Conservation (phyloP, 2,888 invertebrate species). For the Rhimphoctona megacephalus region DNA sequence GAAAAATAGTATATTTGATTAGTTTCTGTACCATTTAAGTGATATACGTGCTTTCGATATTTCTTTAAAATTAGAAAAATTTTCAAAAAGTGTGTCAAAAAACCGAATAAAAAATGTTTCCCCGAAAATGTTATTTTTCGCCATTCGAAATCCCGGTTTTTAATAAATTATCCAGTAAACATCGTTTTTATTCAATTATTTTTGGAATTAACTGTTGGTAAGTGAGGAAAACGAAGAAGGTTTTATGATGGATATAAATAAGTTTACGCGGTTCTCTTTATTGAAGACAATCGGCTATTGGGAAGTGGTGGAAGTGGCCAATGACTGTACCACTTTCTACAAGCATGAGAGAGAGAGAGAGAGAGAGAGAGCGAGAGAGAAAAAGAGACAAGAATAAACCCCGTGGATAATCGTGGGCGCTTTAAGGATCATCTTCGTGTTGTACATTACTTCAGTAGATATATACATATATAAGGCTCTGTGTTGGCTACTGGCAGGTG, state of each 20-base stretch:
- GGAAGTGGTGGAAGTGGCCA: constrained; percentile 15
- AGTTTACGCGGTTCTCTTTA: constrained; percentile 5
- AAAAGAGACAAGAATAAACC: constrained; percentile 16
- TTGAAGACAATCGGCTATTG: constrained; percentile 21
- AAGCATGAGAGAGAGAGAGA: constrained; percentile 5
- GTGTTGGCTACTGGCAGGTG: constrained; percentile 62
- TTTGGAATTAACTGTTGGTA: no score
- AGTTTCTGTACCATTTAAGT: not conserved
- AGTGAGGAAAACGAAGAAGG: not conserved
- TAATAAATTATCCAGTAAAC: not conserved
- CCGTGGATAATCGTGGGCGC: constrained; percentile 59
- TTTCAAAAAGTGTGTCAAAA: not conserved
- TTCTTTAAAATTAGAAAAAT: no score
- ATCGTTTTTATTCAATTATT: not conserved
- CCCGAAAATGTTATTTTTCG: not conserved
- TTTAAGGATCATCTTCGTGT: constrained; percentile 44
- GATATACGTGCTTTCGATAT: no score
- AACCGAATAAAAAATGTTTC: not conserved
- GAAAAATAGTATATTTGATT: no score
- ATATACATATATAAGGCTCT: not conserved
- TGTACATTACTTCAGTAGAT: not conserved
- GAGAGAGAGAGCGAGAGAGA: constrained; percentile 8
- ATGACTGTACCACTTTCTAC: constrained; percentile 30
- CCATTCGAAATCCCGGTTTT: not conserved
- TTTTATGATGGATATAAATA: not conserved